Evolutionary conservation across 2,888 invertebrate species (phyloP), one percentile per base, ranked within the genome.

Genomic region (Nomada ferruginata): DNA sequence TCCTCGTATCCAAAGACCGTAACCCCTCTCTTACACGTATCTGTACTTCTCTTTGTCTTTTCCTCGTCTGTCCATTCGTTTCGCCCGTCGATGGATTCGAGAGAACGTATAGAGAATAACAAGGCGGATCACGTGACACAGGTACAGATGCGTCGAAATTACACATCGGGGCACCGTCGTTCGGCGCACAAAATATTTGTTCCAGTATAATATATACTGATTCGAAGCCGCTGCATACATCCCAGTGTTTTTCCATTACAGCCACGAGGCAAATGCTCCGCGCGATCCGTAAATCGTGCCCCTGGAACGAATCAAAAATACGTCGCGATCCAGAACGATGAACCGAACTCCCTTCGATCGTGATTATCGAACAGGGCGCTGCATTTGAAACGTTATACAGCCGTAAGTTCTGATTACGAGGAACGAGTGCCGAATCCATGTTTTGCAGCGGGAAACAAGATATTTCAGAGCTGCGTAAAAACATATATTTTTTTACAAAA

Each of bases 81-180:
- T 75, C 74, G 71, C 65, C 57, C 79, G 79, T 57, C 78, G 86
- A 87, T 88, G 86, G 84, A 88, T 84, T 73, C 84, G 78, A 75
- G 80, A 74, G 86, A 64, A 88, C 86, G 84, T 86, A 87, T 60
- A 81, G 80, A 86, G 88, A 87, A 87, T 88, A 87, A 87, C 87
- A 87, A 87, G 87, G 86, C 55, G 75, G 80, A 79, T 87, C 88
- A 84, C 84, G 87, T 83, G 86, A 88, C 79, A 74, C 79, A 88
- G 86, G 76, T 86, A 83, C 76, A 79, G 83, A 85, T 87, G 87
- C 86, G 78, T 83, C 79, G 85, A 83, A 85, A 85, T 85, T 85
- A 85, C 85, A 85, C 85, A 85, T 76, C 84, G 76, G 36, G 70
- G 57, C 81, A 76, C 47, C 75, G 72, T 76, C 75, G 76, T 74